Base-by-base conservation (phyloP, 2,888 invertebrate species). In the Heteropelma amictum region DNA sequence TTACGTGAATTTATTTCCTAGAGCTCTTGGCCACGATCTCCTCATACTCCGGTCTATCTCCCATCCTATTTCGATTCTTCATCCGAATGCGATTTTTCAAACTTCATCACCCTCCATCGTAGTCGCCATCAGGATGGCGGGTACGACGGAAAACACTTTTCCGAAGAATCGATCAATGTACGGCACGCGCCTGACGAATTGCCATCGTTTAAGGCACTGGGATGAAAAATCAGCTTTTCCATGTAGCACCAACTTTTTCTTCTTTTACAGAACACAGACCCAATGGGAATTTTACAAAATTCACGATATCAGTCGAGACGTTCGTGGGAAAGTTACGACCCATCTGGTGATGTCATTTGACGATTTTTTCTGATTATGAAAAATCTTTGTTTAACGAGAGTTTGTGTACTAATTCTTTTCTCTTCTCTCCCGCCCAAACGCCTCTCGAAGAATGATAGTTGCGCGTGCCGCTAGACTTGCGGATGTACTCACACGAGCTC, bases 101-200 rank as follows among this genome's bases (percentile, higher is more conserved):
- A 70, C 51, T 51, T 51, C 33, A 30, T 33, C 30, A 35, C 35
- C 45, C 49, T 40, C 21, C 26, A 10, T 1, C 14, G 17, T 2
- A 1, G 8, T 10, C 19, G 19, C 51, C 35, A n/a, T 26, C 45
- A 17, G 6, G 17, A 21, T 19, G n/a, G 26, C 60, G 40, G 67
- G 21, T 58, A 49, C 47, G 38, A 35, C 49, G 67, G 21, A 68
- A 68, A 68, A 58, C 58, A 68, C 67, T 68, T 68, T 58, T 33
- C 58, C 49, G 19, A 49, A 47, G 12, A 28, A 68, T 68, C 67
- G 58, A 68, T 68, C 47, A n/a, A n/a, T 26, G 14, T 12, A 8
- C 23, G 28, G 33, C 67, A 28, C 35, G 38, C 49, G 47, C 26
- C 49, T 49, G 38, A 68, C 19, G 38, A 47, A 68, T 49, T 40